Evolutionary conservation across 1,140 invertebrate genomes (phyloP).

Genomic region (Neodiprion pinetum): DNA sequence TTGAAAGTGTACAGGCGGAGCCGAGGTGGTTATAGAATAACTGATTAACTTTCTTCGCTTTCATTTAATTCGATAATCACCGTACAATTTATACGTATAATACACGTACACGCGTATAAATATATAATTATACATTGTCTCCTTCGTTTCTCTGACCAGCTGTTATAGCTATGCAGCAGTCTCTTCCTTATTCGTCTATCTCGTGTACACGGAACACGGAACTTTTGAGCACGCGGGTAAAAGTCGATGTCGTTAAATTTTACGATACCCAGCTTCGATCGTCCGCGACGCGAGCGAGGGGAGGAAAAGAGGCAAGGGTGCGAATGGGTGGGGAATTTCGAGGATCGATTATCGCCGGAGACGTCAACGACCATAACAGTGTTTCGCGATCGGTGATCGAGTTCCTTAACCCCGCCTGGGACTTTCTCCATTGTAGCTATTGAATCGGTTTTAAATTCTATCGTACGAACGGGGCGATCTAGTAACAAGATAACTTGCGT

Average conservation of each 20-base stretch:
- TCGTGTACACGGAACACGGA: not conserved
- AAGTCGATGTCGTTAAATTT: too few relatives aligned
- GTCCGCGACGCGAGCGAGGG: too few relatives aligned
- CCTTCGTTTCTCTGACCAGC: not conserved
- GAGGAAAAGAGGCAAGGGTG: not conserved
- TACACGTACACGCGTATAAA: constrained; percentile 27
- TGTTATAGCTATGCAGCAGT: not conserved
- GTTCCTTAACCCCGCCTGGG: not conserved
- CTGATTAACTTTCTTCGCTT: constrained; percentile 40
- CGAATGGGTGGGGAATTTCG: not conserved
- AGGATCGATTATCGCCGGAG: not conserved
- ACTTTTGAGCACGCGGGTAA: not conserved
- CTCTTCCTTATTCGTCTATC: not conserved
- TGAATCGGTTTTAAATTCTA: not conserved
- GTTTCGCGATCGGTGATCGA: not conserved
- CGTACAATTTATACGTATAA: not conserved
- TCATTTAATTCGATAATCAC: constrained; percentile 41
- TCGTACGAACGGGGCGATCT: not conserved
- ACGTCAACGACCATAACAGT: not conserved
- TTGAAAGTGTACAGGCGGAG: constrained; percentile 30
- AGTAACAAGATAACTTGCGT: constrained; percentile 5
- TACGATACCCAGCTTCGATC: too few relatives aligned
- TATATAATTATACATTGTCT: constrained; percentile 21
- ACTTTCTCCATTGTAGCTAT: constrained; percentile 2
- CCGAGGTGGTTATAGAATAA: constrained; percentile 26